Evolutionary conservation across 2,888 invertebrate species (phyloP).

Genomic region (Hoplodrina blanda): DNA sequence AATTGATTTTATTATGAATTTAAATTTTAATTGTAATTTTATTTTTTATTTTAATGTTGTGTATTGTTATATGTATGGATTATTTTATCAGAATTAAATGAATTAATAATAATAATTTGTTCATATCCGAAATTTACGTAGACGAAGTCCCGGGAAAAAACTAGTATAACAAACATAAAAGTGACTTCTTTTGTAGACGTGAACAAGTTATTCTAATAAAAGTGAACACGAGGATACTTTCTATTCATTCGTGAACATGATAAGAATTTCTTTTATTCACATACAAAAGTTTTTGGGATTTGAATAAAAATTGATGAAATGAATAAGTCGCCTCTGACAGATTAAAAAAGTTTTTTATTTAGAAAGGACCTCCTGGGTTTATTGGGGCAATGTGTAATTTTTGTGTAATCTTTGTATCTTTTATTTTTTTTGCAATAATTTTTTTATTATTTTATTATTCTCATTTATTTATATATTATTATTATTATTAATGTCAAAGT

Average conservation of each 20-base stretch:
- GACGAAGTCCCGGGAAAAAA: not conserved
- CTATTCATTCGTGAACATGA: constrained; percentile 42
- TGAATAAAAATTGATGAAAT: constrained; percentile 29
- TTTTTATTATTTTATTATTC: no score
- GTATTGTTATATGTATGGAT: no score
- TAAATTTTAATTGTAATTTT: no score
- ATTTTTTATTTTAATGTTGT: no score
- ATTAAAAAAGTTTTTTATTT: constrained; percentile 18
- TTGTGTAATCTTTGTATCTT: no score
- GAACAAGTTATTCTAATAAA: constrained; percentile 42
- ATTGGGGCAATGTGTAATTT: not conserved
- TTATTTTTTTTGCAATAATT: no score
- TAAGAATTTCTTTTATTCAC: constrained; percentile 43
- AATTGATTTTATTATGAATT: no score
- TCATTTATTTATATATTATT: no score
- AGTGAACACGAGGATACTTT: constrained; percentile 43
- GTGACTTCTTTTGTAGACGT: constrained; percentile 11
- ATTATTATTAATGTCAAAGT: no score
- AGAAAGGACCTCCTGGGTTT: not conserved
- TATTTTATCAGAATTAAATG: no score
- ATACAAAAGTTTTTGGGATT: constrained; percentile 46
- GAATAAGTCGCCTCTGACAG: constrained; percentile 31
- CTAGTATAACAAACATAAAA: constrained; percentile 15
- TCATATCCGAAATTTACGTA: no score
- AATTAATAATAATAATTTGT: no score